A percentile compares a stretch with the other conserved stretches of the same genome.
These are phyloP conservation scores for Xestia ashworthii DNA, from an alignment of 2,888 invertebrate genomes.

Conservation along the genomic window DNA sequence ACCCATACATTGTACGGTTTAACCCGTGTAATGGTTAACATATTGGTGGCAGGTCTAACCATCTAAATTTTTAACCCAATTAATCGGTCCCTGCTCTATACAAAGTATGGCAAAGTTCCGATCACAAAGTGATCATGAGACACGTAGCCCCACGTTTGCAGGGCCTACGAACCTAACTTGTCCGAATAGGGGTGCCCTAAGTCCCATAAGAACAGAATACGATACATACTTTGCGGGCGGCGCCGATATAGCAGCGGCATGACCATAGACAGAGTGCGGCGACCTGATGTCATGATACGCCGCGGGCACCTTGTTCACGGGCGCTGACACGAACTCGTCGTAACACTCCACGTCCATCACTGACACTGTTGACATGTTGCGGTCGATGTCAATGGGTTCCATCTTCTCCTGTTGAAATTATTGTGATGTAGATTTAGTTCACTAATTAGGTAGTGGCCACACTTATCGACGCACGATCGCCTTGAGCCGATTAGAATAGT, in stretches of 20 bases:
- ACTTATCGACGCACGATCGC: not conserved
- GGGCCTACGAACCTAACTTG: too few relatives aligned
- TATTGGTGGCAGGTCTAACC: not conserved
- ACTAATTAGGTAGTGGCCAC: not conserved
- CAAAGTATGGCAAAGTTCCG: not conserved
- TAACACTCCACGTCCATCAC: slow-evolving; percentile 93
- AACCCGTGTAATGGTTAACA: not conserved
- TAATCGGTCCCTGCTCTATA: not conserved
- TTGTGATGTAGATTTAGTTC: not conserved
- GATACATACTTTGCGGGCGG: slow-evolving; percentile 77
- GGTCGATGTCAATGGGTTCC: slow-evolving; percentile 93
- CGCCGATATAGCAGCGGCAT: slow-evolving; percentile 69
- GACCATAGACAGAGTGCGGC: slow-evolving; percentile 45
- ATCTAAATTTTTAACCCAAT: not conserved
- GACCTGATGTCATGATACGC: slow-evolving; percentile 8
- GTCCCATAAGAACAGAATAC: too few relatives aligned
- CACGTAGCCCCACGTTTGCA: too few relatives aligned
- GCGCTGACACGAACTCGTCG: slow-evolving; percentile 90
- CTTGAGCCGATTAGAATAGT: not conserved
- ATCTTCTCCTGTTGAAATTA: slow-evolving; percentile 77
- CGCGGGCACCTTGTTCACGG: slow-evolving; percentile 17
- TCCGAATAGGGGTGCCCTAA: too few relatives aligned
- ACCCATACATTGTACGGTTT: not conserved
- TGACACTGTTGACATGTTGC: slow-evolving; percentile 90
- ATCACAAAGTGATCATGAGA: too few relatives aligned